Evolutionary conservation across 1,140 invertebrate genomes (phyloP).

Genomic region (Telenomus remus): DNA sequence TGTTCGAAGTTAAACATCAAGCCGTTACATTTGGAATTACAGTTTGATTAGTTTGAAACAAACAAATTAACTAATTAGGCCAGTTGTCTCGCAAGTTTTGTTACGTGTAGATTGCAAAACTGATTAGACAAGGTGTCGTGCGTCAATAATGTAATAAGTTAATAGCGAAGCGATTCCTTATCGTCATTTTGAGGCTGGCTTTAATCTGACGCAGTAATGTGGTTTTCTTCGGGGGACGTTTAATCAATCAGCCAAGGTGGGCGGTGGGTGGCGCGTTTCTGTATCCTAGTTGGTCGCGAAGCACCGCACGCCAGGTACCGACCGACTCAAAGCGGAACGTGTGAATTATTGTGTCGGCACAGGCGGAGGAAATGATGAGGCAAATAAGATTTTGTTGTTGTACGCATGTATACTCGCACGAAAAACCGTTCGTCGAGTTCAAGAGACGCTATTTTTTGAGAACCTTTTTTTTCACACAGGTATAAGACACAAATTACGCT

Average conservation of each 20-base stretch:
- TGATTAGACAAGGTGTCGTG: constrained; percentile 23
- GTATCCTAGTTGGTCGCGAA: constrained; percentile 34
- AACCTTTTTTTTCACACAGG: constrained; percentile 33
- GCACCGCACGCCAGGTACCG: constrained; percentile 4
- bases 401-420: constrained; percentile 16
- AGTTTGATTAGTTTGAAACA: too few species aligned
- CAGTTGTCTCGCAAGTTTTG: constrained; percentile 6
- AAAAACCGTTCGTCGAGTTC: constrained; percentile 22
- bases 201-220: constrained; percentile 49
- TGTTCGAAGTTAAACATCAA: too few species aligned
- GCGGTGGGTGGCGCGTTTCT: constrained; percentile 49
- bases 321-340: constrained; percentile 52
- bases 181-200: constrained; percentile 23
- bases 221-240: constrained; percentile 51
- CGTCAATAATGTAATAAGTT: constrained; percentile 24
- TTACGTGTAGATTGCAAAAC: constrained; percentile 19
- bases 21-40: too few species aligned
- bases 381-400: constrained; percentile 41
- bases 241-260: constrained; percentile 55
- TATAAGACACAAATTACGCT: constrained; percentile 11
- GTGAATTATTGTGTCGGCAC: constrained; percentile 54
- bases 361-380: constrained; percentile 37
- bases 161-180: constrained; percentile 34
- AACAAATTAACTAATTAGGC: neutral
- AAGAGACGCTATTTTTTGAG: neutral